Base-by-base conservation (phyloP, 1,140 invertebrate genomes). In the Alviniconcha marisindica region DNA sequence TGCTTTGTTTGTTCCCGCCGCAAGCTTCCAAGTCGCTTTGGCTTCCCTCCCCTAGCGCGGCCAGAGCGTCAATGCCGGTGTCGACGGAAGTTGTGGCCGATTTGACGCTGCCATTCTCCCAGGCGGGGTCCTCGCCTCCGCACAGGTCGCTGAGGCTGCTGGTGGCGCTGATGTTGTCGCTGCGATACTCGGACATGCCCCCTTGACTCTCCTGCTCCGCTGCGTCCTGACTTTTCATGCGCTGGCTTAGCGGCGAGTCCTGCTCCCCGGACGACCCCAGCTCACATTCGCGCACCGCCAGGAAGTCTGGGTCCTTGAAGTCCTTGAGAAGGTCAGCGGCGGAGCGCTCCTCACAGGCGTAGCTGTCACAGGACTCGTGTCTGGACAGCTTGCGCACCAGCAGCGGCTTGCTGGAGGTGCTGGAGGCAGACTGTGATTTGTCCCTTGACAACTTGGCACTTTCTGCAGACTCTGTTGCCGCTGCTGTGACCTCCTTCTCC, bases 401-500 rank as follows among this genome's bases (percentile, higher is more conserved):
- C 36, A 78, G 48, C 14, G 69, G 33, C 76, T 83, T 80, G 69
- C 69, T 54, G 28, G 69, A 74, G 38, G 48, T 31, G 36, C 79
- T 77, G 33, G 79, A 63, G 42, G 54, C 48, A 48, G 77, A 66
- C 14, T 33, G 51, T 21, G 28, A 42, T 44, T 77, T 79, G 54
- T 82, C 63, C 15, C 28, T n/a, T 42, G 85, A 86, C 42, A 78
- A 44, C 78, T 78, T 82, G 78, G 33, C 38, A n/a, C 33, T 18
- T 38, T 28, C 28, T 38, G 83, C 71, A 54, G 86, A 79, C 54
- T 82, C 82, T 48, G 83, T 42, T n/a, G 88, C 82, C 44, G 82
- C 81, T 44, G 54, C 86, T 83, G 84, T 90, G n/a, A 36, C 28
- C 28, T 40, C 80, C 28, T 87, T 84, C 77, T 96, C 95, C 81